Evolutionary conservation across 2,797 vertebrate genomes (phyloP), one percentile per base, ranked within the genome.

Genomic region (Myoxocephalus aenaeus): DNA sequence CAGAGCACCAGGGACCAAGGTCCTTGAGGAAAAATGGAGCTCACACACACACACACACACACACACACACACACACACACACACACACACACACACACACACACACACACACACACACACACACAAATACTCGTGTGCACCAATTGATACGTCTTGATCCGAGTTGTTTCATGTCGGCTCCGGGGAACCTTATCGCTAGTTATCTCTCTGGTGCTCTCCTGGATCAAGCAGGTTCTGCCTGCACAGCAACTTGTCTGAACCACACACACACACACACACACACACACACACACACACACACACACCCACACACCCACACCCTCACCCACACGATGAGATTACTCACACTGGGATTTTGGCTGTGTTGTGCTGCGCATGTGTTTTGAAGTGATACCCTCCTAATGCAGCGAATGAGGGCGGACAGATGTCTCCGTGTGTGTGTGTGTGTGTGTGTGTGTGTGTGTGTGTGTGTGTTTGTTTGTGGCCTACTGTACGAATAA

Each of bases 241-340:
- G 68, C 86, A 80, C 62, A 67, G 78, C 83, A 81, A 88, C 90
- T 87, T 89, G 80, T 86, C 70, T 81, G 81, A 80, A 76, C 71
- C 71, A 4, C 32, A 32, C 32, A 4, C 32, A 32, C 3, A 4
- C 40, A 7, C 40, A 11, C 40, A 3, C 12, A 7, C 34, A 27
- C 25, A 27, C 25, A 27, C 71, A 4, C 32, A 32, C 32, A 7
- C 34, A 36, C 3, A 7, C 32, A 32, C 4, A 32, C 32, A 32
- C 40, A 9, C 40, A 13, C 40, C 1, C 13, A 9, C 36, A 36
- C 36, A 9, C 36, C 10, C 8, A 9, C 36, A 13, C 13, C 1
- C 36, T 1, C 2, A 5, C 14, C 13, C 40, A 67, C 72, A 68
- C 86, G 85, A 87, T 86, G 76, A 84, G 81, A 87, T 86, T 89